A percentile compares a stretch with the other conserved stretches of the same genome.
These are phyloP conservation scores for Rhimphoctona megacephalus DNA, from an alignment of 2,888 invertebrate species.

Conservation along the genomic window DNA sequence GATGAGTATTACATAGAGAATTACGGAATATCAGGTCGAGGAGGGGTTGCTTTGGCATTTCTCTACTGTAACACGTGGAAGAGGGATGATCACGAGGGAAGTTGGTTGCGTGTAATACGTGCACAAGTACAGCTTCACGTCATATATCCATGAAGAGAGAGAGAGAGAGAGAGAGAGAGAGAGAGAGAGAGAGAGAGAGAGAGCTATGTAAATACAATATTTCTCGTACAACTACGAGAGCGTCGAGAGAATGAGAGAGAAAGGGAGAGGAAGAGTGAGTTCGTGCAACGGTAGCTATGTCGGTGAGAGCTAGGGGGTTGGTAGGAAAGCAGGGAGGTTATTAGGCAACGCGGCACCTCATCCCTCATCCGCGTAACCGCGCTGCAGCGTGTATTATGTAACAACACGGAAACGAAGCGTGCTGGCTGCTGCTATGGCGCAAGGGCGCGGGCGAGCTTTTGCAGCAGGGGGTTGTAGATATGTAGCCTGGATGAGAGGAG, in stretches of 20 bases:
- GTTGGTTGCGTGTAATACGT: conserved; percentile 65
- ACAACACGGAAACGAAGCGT: conserved; percentile 84
- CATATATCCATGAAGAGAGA: conserved; percentile 50
- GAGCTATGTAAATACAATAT: conserved; percentile 36
- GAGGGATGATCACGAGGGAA: conserved; percentile 29
- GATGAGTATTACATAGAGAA: conserved; percentile 34
- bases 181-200: not conserved
- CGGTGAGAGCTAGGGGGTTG: conserved; percentile 71
- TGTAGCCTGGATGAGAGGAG: conserved; percentile 70
- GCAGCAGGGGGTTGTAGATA: conserved; percentile 64
- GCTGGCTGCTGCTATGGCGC: conserved; percentile 72
- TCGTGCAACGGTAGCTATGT: conserved; percentile 72
- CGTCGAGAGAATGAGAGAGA: conserved; percentile 27
- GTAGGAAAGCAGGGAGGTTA: conserved; percentile 80
- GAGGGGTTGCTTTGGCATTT: conserved; percentile 63
- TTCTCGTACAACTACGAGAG: conserved; percentile 60
- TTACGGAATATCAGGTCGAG: conserved; percentile 51
- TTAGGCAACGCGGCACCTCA: conserved; percentile 84
- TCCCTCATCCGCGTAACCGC: conserved; percentile 84
- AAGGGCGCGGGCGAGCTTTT: conserved; percentile 63
- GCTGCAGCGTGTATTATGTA: conserved; percentile 84
- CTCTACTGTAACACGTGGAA: conserved; percentile 37
- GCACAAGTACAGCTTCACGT: conserved; percentile 51
- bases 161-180: not conserved
- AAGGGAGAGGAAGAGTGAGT: conserved; percentile 60